Percentiles rank a stretch among this genome's conserved stretches.
phyloP scores from a whole-genome alignment of 2,888 invertebrate genomes.

The Drosophila hamatofila region DNA sequence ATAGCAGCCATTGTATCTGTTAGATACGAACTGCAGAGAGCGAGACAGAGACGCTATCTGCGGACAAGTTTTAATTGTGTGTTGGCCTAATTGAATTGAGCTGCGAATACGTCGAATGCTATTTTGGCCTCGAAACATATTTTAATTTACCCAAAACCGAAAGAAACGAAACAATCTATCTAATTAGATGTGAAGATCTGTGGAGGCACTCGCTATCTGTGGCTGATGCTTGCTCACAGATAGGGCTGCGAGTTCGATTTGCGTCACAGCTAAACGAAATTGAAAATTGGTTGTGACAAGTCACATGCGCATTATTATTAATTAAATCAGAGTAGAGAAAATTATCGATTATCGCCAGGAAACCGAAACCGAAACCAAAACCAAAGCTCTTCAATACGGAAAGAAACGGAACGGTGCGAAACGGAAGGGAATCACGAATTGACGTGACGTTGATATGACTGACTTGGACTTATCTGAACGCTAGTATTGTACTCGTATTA shows the following conservation, averaged over 20 bases:
- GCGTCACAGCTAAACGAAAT: conserved; percentile 59
- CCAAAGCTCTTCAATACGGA: conserved; percentile 1
- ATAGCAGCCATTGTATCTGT: conserved; percentile 63
- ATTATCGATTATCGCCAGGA: conserved; percentile 46
- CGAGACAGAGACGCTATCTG: conserved; percentile 48
- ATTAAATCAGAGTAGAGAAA: conserved; percentile 67
- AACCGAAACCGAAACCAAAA: conserved; percentile 8
- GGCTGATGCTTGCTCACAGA: conserved; percentile 59
- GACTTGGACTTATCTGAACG: conserved; percentile 27
- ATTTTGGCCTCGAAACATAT: conserved; percentile 57
- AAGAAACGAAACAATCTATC: conserved; percentile 14
- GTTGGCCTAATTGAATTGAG: conserved; percentile 80
- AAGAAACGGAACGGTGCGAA: conserved; percentile 13
- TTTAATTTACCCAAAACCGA: conserved; percentile 62
- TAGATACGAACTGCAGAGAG: conserved; percentile 36
- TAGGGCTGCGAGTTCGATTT: conserved; percentile 52
- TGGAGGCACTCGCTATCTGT: conserved; percentile 24
- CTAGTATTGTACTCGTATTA: conserved; percentile 31
- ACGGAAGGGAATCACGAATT: conserved; percentile 20
- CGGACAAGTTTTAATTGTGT: conserved; percentile 79
- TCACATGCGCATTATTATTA: conserved; percentile 77
- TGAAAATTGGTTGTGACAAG: conserved; percentile 56
- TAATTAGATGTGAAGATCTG: conserved; percentile 36
- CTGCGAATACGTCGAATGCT: conserved; percentile 32
- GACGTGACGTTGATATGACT: conserved; percentile 48